Evolutionary conservation across 2,888 invertebrate species (phyloP).

Genomic region (Bimastos eiseni): DNA sequence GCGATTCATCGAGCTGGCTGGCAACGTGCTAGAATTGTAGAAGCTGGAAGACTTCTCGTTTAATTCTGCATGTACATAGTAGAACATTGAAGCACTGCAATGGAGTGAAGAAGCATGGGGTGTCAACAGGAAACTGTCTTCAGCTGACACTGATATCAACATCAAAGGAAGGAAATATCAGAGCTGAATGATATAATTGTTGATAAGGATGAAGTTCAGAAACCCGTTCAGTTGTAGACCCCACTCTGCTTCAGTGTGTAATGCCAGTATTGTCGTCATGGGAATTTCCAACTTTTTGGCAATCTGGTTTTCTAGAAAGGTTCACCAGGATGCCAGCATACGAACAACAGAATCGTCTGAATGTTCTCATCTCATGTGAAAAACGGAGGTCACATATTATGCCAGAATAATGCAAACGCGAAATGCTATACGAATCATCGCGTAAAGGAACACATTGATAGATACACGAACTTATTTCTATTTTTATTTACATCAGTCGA

Average conservation of each 20-base stretch:
- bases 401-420: neutral
- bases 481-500: neutral
- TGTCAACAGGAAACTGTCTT: neutral
- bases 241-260: neutral
- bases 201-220: neutral
- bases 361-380: neutral
- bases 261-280: neutral
- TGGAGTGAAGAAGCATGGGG: neutral
- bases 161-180: neutral
- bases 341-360: neutral
- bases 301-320: neutral
- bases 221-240: neutral
- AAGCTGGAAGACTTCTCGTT: neutral
- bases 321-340: neutral
- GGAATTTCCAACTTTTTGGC: neutral
- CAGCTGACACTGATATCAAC: neutral
- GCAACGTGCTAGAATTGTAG: neutral
- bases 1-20: neutral
- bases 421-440: constrained; percentile 13
- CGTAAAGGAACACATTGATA: neutral
- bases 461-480: neutral
- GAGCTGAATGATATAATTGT: neutral
- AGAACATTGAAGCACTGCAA: neutral
- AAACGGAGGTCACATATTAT: neutral
- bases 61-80: constrained; percentile 13